Percentiles rank a stretch among this genome's conserved stretches.
phyloP scores from a whole-genome alignment of 2,797 vertebrate species.

The Menidia menidia region DNA sequence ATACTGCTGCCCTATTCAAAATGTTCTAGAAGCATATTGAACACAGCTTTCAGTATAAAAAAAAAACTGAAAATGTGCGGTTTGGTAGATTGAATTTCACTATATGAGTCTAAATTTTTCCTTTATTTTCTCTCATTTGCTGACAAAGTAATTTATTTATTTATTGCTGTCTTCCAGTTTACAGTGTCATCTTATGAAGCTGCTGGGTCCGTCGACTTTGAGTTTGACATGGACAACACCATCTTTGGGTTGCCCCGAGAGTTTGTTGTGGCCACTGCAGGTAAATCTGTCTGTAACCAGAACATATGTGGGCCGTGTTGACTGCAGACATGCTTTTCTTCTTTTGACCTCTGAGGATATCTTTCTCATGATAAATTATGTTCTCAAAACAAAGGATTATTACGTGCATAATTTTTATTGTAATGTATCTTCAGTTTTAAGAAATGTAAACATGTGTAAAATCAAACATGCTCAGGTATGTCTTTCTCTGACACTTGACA shows the following conservation, averaged over 20 bases:
- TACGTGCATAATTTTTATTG: background rate
- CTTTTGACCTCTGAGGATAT: too few species aligned
- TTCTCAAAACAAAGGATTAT: too few species aligned
- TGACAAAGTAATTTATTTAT: background rate
- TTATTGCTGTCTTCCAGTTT: constrained; percentile 80
- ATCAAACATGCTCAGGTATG: constrained; percentile 8
- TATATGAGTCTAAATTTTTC: too few species aligned
- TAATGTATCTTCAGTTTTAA: background rate
- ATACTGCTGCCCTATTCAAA: background rate
- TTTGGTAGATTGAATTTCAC: too few species aligned
- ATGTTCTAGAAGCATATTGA: background rate
- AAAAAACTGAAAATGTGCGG: background rate
- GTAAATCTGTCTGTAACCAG: constrained; percentile 69
- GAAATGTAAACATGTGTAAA: background rate
- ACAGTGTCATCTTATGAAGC: constrained; percentile 88
- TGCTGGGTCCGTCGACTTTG: constrained; percentile 86
- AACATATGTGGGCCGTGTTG: background rate
- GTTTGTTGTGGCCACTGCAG: constrained; percentile 95
- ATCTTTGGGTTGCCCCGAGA: constrained; percentile 95
- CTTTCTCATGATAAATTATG: too few species aligned
- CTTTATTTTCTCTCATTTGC: too few species aligned
- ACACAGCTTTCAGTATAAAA: background rate
- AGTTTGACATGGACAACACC: constrained; percentile 93
- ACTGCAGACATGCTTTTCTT: background rate
- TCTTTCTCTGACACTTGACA: constrained; percentile 54